Percentiles rank a stretch among this genome's conserved stretches.
These are phyloP conservation scores for Oostethus manadensis DNA, from an alignment of 2,113 vertebrate genomes.

Conservation along the genomic window DNA sequence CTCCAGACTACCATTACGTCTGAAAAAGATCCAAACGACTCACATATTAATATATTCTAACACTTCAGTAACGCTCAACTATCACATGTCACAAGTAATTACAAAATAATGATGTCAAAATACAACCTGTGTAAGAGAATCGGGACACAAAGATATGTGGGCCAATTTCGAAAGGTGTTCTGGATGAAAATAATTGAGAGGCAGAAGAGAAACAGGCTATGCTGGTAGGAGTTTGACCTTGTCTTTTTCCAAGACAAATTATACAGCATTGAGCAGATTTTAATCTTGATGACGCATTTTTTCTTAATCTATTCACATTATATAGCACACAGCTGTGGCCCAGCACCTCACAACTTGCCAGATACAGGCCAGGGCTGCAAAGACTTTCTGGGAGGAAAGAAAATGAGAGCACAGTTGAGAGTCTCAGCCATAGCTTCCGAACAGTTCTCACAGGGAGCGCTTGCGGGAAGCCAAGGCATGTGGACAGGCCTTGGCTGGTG, in stretches of 20 bases:
- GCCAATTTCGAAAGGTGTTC: constrained; percentile 6
- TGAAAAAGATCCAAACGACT: constrained; percentile 61
- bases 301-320: background rate
- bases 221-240: background rate
- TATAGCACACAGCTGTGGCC: constrained; percentile 15
- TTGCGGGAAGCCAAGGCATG: constrained; percentile 50
- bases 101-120: constrained; percentile 43
- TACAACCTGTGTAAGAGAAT: constrained; percentile 20
- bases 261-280: constrained; percentile 12
- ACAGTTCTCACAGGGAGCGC: constrained; percentile 47
- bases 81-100: constrained; percentile 45
- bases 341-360: constrained; percentile 20
- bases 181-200: background rate
- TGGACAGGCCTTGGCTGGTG: constrained; percentile 64
- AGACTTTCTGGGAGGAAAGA: constrained; percentile 8
- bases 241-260: background rate
- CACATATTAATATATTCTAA: constrained; percentile 59
- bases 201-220: background rate
- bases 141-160: constrained; percentile 22
- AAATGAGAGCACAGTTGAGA: constrained; percentile 9
- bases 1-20: constrained; percentile 54
- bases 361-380: constrained; percentile 12
- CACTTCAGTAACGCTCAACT: constrained; percentile 61
- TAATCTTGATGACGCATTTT: background rate
- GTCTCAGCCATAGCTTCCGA: constrained; percentile 42